Base-by-base conservation (phyloP, 2,797 vertebrate species). In the Pelochelys cantorii region DNA sequence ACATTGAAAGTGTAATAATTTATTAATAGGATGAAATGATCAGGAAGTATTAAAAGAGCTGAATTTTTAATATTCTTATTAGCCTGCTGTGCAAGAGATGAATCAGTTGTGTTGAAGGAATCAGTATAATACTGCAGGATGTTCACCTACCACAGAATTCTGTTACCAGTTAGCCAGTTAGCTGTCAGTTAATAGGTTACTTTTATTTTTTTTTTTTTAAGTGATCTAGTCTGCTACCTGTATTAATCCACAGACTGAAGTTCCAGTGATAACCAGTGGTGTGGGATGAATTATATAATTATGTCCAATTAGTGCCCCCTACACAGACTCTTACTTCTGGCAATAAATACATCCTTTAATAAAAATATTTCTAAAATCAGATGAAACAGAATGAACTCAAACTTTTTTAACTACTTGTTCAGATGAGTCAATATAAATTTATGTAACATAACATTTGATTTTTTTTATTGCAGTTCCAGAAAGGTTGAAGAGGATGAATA, bases 401-500 rank as follows among this genome's bases (percentile, higher is more conserved):
- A 59, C n/a, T 84, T 84, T 25, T 34, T 62, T 25, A 82, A 81
- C 53, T 82, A 18, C 62, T 5, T 27, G 29, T 79, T 71, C 13
- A 75, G 59, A 29, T 88, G 85, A 82, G 29, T 9, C 22, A 83
- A 83, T 27, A 34, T 60, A 48, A 84, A 27, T 12, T 85, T 54
- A 54, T 3, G 6, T 81, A 60, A 86, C 85, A 81, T 85, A 93
- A 84, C 48, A 75, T 52, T 7, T 88, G 3, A 92, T 86, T 95
- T 29, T 83, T 42, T 53, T 48, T 93, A 90, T 93, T 97, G 4
- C 96, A 99, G 99, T 95, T 98, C 98, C 94, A 97, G 97, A 91
- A 97, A 98, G 37, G 84, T 98, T 62, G 98, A 99, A 94, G 98
- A 99, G 22, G 99, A 99, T 37, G 99, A 99, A 81, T 98, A 98